Conservation (phyloP, 2,888 invertebrate species). For the Aspidiotus destructor region DNA sequence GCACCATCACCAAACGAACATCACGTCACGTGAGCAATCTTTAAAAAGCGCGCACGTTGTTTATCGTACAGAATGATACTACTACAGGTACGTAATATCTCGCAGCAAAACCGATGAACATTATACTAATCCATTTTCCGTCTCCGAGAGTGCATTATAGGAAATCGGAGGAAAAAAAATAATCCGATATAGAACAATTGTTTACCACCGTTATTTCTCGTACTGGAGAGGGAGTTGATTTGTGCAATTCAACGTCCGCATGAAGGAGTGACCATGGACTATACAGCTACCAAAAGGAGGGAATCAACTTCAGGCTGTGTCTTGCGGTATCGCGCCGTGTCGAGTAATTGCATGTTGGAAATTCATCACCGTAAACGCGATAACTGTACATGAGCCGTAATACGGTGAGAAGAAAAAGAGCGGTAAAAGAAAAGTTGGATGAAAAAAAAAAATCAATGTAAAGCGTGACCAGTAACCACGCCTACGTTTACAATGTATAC, state of each 20-base stretch:
- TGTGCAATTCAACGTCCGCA: not conserved
- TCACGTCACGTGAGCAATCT: no score
- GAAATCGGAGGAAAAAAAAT: not conserved
- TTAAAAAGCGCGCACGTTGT: no score
- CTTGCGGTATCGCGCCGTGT: not conserved
- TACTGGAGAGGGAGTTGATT: not conserved
- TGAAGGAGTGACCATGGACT: slow-evolving; percentile 1
- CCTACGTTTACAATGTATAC: slow-evolving; percentile 26
- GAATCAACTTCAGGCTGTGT: not conserved
- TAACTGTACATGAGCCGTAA: not conserved
- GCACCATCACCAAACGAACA: no score
- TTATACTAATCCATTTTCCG: not conserved
- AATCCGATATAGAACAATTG: not conserved
- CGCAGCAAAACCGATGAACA: slow-evolving; percentile 1
- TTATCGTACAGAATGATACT: no score
- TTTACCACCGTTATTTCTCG: no score
- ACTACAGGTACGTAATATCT: no score
- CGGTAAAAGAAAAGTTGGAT: slow-evolving; percentile 12
- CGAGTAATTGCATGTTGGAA: slow-evolving; percentile 4
- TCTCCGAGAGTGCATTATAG: not conserved
- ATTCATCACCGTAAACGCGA: not conserved
- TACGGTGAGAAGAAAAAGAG: not conserved
- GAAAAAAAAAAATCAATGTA: slow-evolving; percentile 29
- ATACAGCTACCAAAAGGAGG: not conserved
- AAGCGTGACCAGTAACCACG: slow-evolving; percentile 32